These are phyloP conservation scores for Ranitomeya imitator DNA, from an alignment of 2,113 vertebrate species.

Conservation along the genomic window DNA sequence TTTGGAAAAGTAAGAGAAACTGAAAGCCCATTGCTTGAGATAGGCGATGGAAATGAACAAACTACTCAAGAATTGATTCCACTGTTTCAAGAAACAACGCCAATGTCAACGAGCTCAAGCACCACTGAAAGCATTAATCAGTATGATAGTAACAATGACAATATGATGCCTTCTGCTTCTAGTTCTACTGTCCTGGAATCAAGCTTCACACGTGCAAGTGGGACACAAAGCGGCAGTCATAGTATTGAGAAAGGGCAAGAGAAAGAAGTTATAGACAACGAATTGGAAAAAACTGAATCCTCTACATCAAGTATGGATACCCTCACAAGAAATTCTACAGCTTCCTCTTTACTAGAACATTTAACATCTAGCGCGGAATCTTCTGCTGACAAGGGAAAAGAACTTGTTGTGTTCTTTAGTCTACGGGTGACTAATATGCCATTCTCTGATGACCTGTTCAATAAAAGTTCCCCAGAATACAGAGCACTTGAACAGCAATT, in stretches of 20 bases:
- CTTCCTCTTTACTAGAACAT: slow-evolving; percentile 69
- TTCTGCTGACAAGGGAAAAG: slow-evolving; percentile 70
- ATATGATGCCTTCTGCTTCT: not conserved
- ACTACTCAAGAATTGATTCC: not conserved
- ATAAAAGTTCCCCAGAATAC: slow-evolving; percentile 87
- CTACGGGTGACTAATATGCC: slow-evolving; percentile 86
- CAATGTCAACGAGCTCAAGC: not conserved
- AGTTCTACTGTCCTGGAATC: slow-evolving; percentile 52
- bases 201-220: not conserved
- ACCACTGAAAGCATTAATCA: not conserved
- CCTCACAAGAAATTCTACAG: slow-evolving; percentile 62
- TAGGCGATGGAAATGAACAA: not conserved
- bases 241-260: slow-evolving; percentile 66
- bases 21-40: not conserved
- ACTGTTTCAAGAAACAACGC: not conserved
- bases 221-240: slow-evolving; percentile 40
- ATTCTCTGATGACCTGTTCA: slow-evolving; percentile 88
- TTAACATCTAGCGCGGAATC: slow-evolving; percentile 81
- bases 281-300: slow-evolving; percentile 65
- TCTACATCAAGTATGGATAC: slow-evolving; percentile 55
- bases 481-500: slow-evolving; percentile 81
- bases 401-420: slow-evolving; percentile 93
- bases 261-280: not conserved
- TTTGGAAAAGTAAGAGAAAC: not conserved
- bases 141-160: not conserved